phyloP scores from a whole-genome alignment of 2,113 vertebrate species.

The Progne subis region DNA sequence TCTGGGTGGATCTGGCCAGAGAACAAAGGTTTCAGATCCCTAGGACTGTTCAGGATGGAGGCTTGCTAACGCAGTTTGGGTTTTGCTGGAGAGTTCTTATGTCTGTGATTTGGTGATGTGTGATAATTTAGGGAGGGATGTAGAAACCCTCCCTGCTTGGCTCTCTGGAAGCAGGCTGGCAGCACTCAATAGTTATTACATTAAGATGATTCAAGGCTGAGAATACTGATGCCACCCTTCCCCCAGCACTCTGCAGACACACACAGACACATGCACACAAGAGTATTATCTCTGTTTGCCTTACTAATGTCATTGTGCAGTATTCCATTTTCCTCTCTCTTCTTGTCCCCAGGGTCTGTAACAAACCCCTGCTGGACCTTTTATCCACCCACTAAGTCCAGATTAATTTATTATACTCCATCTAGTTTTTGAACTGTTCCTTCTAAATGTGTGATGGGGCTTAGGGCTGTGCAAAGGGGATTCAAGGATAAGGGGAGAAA shows the following conservation, averaged over 20 bases:
- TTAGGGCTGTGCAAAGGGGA: constrained; percentile 60
- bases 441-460: constrained; percentile 66
- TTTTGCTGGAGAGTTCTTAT: neutral
- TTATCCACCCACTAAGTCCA: constrained; percentile 68
- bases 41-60: neutral
- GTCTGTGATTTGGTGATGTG: neutral
- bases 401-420: constrained; percentile 73
- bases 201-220: constrained; percentile 16
- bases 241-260: neutral
- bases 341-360: constrained; percentile 46
- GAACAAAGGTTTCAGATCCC: neutral
- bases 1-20: neutral
- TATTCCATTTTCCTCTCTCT: constrained; percentile 59
- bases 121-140: constrained; percentile 33
- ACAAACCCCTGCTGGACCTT: constrained; percentile 63
- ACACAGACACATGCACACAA: constrained; percentile 22
- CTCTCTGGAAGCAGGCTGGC: constrained; percentile 13
- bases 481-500: constrained; percentile 64
- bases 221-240: constrained; percentile 18
- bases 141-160: constrained; percentile 21
- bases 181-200: constrained; percentile 10
- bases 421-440: constrained; percentile 67
- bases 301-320: constrained; percentile 50
- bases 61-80: neutral
- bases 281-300: constrained; percentile 46